Evolutionary conservation across 2,797 vertebrate species (phyloP), one percentile per base, ranked within the genome.

Genomic region (Florisuga fusca): DNA sequence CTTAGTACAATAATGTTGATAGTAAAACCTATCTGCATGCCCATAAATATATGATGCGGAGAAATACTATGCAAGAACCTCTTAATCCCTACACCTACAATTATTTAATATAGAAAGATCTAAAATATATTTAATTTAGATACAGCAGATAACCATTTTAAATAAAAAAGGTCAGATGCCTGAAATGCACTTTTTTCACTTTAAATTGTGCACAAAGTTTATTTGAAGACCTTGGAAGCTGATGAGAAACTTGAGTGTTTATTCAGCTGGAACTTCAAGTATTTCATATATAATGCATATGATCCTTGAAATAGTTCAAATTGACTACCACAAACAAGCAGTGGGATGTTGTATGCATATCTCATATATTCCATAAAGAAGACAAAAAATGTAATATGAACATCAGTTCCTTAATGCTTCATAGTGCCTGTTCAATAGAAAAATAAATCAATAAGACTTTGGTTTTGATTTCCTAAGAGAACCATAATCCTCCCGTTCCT

Each of bases 261-360:
- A 87, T 80, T 87, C 72, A 93, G 58, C 43, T 89, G 68, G 22
- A 88, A 80, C 57, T 88, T 90, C 31, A 79, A 81, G 71, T 90
- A 82, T 87, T 91, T 95, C 14, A 64, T 88, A 84, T 88, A 58
- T 78, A 86, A 77, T n/a, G 48, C 15, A 46, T 68, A 71, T 17
- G 36, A 63, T 84, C 58, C 61, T 31, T 67, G 27, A 80, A 86
- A 84, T 36, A 68, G 29, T 76, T 90, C 57, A 59, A 91, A 84
- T 20, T 78, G 50, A 64, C 38, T 82, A 20, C 41, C 69, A 61
- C 51, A 87, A 92, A 88, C 27, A 74, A 92, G 72, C 61, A 82
- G 29, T 68, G 51, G 31, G 69, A 72, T 71, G 26, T 29, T 88
- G 26, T 55, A 51, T 3, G 10, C 59, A 63, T 10, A 79, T 71